Percentiles rank a stretch among this genome's conserved stretches.
phyloP scores from a whole-genome alignment of 2,888 invertebrate species.

The Pterostichus madidus region DNA sequence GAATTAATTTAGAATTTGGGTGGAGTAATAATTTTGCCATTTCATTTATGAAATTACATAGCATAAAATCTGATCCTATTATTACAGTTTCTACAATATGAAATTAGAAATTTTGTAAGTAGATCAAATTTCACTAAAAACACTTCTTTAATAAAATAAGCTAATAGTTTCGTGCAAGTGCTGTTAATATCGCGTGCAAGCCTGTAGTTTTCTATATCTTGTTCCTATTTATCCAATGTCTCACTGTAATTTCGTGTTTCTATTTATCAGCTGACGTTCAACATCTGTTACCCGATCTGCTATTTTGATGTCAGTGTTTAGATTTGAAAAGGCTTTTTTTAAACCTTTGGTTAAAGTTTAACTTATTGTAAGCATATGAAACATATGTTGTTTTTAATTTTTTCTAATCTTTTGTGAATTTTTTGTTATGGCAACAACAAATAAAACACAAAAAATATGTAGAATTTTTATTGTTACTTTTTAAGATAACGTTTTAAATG shows the following conservation, averaged over 20 bases:
- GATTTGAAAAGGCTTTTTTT: slow-evolving; percentile 12
- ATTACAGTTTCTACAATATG: slow-evolving; percentile 37
- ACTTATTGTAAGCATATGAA: background rate
- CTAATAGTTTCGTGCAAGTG: slow-evolving; percentile 37
- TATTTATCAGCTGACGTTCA: slow-evolving; percentile 9
- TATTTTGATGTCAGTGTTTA: background rate
- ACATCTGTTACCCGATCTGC: slow-evolving; percentile 2
- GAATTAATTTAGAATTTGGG: background rate
- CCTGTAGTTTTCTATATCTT: background rate
- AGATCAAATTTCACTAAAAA: slow-evolving; percentile 63
- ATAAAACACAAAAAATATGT: too few relatives aligned
- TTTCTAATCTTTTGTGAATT: background rate
- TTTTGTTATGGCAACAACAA: background rate
- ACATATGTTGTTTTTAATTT: slow-evolving; percentile 16
- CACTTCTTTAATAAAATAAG: slow-evolving; percentile 54
- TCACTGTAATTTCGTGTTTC: slow-evolving; percentile 24
- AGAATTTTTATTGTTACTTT: too few relatives aligned
- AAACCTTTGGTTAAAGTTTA: background rate
- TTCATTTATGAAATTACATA: slow-evolving; percentile 21
- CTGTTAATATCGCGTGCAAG: slow-evolving; percentile 39
- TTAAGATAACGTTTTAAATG: too few relatives aligned
- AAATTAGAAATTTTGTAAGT: slow-evolving; percentile 62
- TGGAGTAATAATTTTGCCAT: background rate
- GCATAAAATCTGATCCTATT: slow-evolving; percentile 37
- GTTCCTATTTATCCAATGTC: background rate